A percentile compares a stretch with the other conserved stretches of the same genome.
These are phyloP conservation scores for Pungitius pungitius DNA, from an alignment of 2,113 vertebrate species.

Conservation along the genomic window DNA sequence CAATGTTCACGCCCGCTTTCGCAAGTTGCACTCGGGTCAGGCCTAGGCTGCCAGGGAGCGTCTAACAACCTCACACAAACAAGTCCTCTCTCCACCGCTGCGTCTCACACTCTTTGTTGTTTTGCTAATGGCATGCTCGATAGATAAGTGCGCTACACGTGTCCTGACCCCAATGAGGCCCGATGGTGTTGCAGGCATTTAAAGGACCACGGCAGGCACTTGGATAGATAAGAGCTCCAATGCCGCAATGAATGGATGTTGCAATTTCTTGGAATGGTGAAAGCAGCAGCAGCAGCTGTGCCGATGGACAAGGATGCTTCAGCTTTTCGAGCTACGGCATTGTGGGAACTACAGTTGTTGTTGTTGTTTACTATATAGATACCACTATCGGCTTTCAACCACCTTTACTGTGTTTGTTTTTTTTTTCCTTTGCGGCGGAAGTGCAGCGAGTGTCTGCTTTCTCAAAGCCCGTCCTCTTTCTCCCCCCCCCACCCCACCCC, in stretches of 20 bases:
- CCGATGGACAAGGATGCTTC: constrained; percentile 10
- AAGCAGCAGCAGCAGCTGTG: constrained; percentile 18
- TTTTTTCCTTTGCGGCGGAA: constrained; percentile 55
- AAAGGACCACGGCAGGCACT: constrained; percentile 1
- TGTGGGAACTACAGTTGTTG: constrained; percentile 12
- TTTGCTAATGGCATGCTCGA: constrained; percentile 14
- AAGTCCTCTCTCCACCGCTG: constrained; percentile 23
- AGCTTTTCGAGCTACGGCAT: constrained; percentile 6
- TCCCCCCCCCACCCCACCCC: not conserved
- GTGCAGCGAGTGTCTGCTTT: constrained; percentile 54
- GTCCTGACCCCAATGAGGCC: constrained; percentile 22
- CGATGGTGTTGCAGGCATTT: constrained; percentile 8
- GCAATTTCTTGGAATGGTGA: constrained; percentile 24
- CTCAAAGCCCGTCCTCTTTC: constrained; percentile 29
- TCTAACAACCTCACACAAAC: constrained; percentile 49
- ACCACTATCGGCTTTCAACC: constrained; percentile 24
- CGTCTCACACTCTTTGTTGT: constrained; percentile 3
- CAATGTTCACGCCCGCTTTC: constrained; percentile 62
- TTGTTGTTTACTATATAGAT: constrained; percentile 4
- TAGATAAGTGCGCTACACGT: constrained; percentile 21
- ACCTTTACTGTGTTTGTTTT: constrained; percentile 43
- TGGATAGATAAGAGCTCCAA: constrained; percentile 26
- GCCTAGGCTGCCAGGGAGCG: constrained; percentile 52
- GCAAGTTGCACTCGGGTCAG: constrained; percentile 58
- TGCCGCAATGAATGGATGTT: constrained; percentile 27